A percentile compares a stretch with the other conserved stretches of the same genome.
Conservation (phyloP, 2,888 invertebrate genomes). For the Acrobasis suavella region DNA sequence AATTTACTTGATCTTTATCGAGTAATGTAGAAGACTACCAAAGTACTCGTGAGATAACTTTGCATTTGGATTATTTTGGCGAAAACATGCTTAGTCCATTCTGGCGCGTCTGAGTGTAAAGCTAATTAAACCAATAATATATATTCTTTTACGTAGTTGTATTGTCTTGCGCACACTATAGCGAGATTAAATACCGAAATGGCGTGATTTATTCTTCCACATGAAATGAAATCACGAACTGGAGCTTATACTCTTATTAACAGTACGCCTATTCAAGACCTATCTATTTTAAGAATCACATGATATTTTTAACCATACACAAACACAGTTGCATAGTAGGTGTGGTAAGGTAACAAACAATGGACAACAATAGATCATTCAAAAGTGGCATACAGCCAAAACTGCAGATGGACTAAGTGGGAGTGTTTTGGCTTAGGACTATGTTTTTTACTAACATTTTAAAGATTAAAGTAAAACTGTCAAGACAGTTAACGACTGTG, state of each 20-base stretch:
- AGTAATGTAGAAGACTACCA: too few relatives aligned
- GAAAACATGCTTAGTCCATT: too few relatives aligned
- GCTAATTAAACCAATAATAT: too few relatives aligned
- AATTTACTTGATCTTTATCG: background rate
- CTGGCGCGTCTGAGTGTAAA: too few relatives aligned
- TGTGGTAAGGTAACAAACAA: slow-evolving; percentile 18
- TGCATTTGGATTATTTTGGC: too few relatives aligned
- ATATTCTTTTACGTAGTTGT: too few relatives aligned
- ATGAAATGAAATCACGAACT: too few relatives aligned
- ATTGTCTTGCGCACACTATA: too few relatives aligned
- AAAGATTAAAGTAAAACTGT: slow-evolving; percentile 1
- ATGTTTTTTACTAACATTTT: background rate
- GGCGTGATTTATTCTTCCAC: too few relatives aligned
- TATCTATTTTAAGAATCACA: slow-evolving; percentile 4
- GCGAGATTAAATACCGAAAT: too few relatives aligned
- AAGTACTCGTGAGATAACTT: too few relatives aligned
- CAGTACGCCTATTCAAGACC: background rate
- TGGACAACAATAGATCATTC: slow-evolving; percentile 17
- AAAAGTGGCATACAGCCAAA: slow-evolving; percentile 19
- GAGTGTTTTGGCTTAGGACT: slow-evolving; percentile 9
- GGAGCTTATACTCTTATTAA: background rate
- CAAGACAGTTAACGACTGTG: background rate
- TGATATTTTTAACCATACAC: slow-evolving; percentile 9
- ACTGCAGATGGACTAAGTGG: slow-evolving; percentile 1
- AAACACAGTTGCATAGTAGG: slow-evolving; percentile 6